Evolutionary conservation across 2,888 invertebrate genomes (phyloP).

Genomic region (Glaucopsyche alexis): DNA sequence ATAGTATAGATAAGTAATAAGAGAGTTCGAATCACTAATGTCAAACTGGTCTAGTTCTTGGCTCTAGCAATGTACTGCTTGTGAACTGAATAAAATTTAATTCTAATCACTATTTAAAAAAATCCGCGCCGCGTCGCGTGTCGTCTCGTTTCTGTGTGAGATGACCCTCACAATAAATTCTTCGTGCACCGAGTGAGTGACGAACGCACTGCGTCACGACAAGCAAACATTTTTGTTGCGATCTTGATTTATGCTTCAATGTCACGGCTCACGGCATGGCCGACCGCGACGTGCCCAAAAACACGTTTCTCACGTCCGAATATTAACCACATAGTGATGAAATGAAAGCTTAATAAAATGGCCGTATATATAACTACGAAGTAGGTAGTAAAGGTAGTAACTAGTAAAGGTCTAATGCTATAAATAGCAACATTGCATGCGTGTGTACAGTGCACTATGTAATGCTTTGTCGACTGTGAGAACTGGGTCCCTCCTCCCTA

Average conservation of each 20-base stretch:
- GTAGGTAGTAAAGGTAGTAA: background rate
- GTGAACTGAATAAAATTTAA: too few species aligned
- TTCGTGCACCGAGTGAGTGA: background rate
- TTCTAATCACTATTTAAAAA: too few species aligned
- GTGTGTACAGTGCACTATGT: background rate
- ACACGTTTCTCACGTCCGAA: background rate
- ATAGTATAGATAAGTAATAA: too few species aligned
- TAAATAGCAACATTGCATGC: constrained; percentile 6
- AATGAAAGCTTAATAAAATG: background rate
- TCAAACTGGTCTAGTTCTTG: too few species aligned
- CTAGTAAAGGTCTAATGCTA: background rate
- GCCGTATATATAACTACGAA: too few species aligned
- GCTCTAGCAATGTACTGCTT: too few species aligned
- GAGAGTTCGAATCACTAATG: too few species aligned
- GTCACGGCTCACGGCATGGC: background rate
- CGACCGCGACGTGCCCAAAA: background rate
- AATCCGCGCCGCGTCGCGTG: too few species aligned
- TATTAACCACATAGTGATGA: background rate
- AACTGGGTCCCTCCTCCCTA: too few species aligned
- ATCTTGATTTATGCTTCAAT: constrained; percentile 3
- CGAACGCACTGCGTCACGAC: background rate
- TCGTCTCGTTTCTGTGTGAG: too few species aligned
- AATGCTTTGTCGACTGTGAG: background rate
- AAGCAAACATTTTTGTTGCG: background rate
- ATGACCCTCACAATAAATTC: background rate